phyloP scores from a whole-genome alignment of 2,113 vertebrate genomes.

The Speoplatyrhinus poulsoni region DNA sequence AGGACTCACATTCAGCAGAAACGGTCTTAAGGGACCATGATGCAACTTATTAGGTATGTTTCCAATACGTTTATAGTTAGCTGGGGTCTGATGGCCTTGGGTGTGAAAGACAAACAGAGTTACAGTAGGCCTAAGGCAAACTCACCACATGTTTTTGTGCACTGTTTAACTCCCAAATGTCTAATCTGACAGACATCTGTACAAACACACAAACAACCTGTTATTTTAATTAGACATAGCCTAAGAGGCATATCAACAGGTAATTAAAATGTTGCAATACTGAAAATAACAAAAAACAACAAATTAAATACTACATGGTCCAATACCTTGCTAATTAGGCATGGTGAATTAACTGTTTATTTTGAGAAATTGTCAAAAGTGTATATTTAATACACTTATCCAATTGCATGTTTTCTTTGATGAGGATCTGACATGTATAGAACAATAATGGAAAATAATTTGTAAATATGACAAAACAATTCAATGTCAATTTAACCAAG shows the following conservation, averaged over 20 bases:
- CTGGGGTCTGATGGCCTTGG: slow-evolving; percentile 22
- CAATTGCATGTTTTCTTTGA: background rate
- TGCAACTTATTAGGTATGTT: slow-evolving; percentile 7
- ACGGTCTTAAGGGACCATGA: slow-evolving; percentile 1
- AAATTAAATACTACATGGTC: slow-evolving; percentile 53
- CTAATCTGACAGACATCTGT: slow-evolving; percentile 32
- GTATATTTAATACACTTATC: slow-evolving; percentile 40
- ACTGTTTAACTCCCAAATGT: slow-evolving; percentile 34
- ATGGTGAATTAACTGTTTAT: slow-evolving; percentile 44
- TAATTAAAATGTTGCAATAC: slow-evolving; percentile 40
- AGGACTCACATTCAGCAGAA: background rate
- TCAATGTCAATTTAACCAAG: background rate
- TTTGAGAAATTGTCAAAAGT: slow-evolving; percentile 56
- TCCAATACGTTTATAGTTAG: slow-evolving; percentile 18
- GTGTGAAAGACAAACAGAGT: slow-evolving; percentile 22
- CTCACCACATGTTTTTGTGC: slow-evolving; percentile 22
- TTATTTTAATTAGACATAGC: slow-evolving; percentile 59
- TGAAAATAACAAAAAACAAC: slow-evolving; percentile 59
- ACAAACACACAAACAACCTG: slow-evolving; percentile 56
- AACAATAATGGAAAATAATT: background rate
- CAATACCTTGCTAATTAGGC: slow-evolving; percentile 35
- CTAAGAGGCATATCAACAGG: slow-evolving; percentile 36
- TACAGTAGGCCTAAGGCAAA: slow-evolving; percentile 17
- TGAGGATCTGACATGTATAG: background rate
- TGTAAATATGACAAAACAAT: slow-evolving; percentile 1